phyloP scores from a whole-genome alignment of 30 jellyfish, hydroid and myxozoan genomes.

The Turritopsis dohrnii region DNA sequence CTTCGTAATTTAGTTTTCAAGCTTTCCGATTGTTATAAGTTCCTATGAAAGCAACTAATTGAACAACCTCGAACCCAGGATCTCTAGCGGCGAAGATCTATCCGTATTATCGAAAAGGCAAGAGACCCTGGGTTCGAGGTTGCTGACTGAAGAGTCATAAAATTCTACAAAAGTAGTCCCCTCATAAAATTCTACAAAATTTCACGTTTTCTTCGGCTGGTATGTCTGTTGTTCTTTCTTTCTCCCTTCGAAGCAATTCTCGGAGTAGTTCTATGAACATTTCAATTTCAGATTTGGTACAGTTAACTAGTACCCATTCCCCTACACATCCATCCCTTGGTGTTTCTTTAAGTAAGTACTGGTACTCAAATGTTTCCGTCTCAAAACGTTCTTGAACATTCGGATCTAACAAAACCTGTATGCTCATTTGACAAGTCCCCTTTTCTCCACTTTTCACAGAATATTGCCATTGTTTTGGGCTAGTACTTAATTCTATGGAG shows the following conservation, averaged over 20 bases:
- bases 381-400: slow-evolving; percentile 7
- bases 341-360: slow-evolving; percentile 13
- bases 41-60: too few species aligned
- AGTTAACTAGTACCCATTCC: slow-evolving; percentile 15
- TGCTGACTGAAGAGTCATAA: background rate
- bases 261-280: background rate
- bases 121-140: background rate
- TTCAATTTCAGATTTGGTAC: slow-evolving; percentile 14
- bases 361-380: slow-evolving; percentile 17
- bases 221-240: background rate
- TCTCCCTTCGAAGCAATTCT: slow-evolving; percentile 9
- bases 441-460: background rate
- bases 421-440: slow-evolving; percentile 5
- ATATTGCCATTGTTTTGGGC: slow-evolving; percentile 14
- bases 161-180: slow-evolving; percentile 3
- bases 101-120: background rate
- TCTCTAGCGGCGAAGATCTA: too few species aligned
- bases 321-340: slow-evolving; percentile 8
- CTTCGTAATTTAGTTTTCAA: too few species aligned
- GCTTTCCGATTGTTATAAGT: too few species aligned
- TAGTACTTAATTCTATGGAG: background rate
- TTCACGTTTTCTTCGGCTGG: background rate
- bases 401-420: slow-evolving; percentile 2
- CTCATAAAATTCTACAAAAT: slow-evolving; percentile 4
- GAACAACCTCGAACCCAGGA: too few species aligned